These are phyloP conservation scores for Epizoanthus fatuus DNA, from an alignment of 92 coral and sea anemone species.

Conservation along the genomic window DNA sequence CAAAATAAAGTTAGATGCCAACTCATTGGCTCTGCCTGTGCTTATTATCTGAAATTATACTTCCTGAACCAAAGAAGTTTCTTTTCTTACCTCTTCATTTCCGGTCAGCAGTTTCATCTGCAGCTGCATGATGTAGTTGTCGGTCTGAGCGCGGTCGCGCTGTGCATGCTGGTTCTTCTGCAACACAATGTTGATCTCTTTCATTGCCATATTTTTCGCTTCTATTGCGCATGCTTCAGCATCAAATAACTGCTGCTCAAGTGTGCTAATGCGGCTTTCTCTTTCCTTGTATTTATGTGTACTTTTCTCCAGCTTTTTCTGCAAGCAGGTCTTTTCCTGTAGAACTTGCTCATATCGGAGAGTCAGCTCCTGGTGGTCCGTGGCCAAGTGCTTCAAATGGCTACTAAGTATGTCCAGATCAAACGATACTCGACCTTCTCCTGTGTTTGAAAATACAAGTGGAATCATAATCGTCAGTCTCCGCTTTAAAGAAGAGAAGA, in stretches of 20 bases:
- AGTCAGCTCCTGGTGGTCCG: slow-evolving; percentile 74
- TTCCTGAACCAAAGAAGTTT: background rate
- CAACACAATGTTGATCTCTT: slow-evolving; percentile 45
- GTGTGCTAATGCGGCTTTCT: slow-evolving; percentile 55
- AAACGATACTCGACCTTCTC: slow-evolving; percentile 6
- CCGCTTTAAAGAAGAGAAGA: too few species aligned
- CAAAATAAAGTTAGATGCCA: background rate
- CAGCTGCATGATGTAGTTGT: slow-evolving; percentile 74
- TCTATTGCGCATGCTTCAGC: slow-evolving; percentile 56
- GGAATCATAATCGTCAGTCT: too few species aligned
- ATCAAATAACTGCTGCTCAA: slow-evolving; percentile 61
- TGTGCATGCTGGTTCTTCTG: slow-evolving; percentile 39
- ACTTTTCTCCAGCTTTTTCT: slow-evolving; percentile 62
- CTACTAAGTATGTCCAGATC: slow-evolving; percentile 74
- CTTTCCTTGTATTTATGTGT: slow-evolving; percentile 59
- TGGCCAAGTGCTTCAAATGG: slow-evolving; percentile 66
- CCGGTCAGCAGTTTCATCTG: slow-evolving; percentile 77
- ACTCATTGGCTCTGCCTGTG: slow-evolving; percentile 26
- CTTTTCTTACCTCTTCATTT: slow-evolving; percentile 57
- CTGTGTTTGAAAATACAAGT: slow-evolving; percentile 9
- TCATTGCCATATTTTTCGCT: slow-evolving; percentile 52
- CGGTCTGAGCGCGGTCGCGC: slow-evolving; percentile 62
- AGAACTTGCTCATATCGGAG: slow-evolving; percentile 59
- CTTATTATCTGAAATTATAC: background rate
- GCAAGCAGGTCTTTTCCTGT: slow-evolving; percentile 56